Percentiles rank a stretch among this genome's conserved stretches.
Conservation (phyloP, 2,888 invertebrate genomes). For the Himalopsyche japonica region DNA sequence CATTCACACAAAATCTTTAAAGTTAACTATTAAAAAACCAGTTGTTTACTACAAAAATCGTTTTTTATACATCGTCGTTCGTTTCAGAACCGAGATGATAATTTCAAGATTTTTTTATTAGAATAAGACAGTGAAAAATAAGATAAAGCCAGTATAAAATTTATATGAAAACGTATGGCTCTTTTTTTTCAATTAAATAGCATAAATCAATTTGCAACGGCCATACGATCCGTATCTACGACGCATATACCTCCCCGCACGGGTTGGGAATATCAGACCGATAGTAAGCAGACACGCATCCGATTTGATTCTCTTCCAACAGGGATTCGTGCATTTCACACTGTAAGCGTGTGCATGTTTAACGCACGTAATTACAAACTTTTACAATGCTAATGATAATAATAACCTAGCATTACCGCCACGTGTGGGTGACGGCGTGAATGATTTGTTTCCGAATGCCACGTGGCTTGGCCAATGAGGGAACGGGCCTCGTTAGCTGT, state of each 20-base stretch:
- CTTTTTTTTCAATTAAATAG: too few relatives aligned
- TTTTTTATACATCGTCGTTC: too few relatives aligned
- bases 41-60: too few relatives aligned
- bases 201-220: too few relatives aligned
- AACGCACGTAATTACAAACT: constrained; percentile 16
- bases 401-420: constrained; percentile 32
- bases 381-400: constrained; percentile 31
- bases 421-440: constrained; percentile 34
- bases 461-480: constrained; percentile 30
- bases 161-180: too few relatives aligned
- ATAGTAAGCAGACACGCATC: neutral
- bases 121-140: too few relatives aligned
- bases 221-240: neutral
- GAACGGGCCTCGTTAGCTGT: constrained; percentile 36
- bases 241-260: neutral
- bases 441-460: constrained; percentile 38
- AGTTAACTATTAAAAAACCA: too few relatives aligned
- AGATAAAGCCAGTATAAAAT: too few relatives aligned
- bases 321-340: neutral
- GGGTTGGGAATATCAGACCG: neutral
- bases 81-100: too few relatives aligned
- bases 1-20: too few relatives aligned
- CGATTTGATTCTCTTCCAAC: neutral
- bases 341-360: neutral
- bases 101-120: too few relatives aligned